phyloP scores from a whole-genome alignment of 2,113 vertebrate species.

The Dicaeum eximium region DNA sequence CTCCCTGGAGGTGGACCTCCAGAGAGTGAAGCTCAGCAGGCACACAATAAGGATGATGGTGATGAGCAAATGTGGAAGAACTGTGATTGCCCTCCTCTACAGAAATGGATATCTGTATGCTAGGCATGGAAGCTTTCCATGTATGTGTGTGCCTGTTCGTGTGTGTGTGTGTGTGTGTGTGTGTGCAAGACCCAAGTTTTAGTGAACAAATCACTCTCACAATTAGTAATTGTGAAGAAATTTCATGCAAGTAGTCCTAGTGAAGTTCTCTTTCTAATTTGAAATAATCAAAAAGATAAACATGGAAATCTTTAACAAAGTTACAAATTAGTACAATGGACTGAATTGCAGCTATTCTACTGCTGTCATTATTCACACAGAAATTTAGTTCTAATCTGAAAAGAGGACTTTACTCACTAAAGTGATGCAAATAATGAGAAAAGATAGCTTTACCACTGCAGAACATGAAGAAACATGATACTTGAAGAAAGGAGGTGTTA shows the following conservation, averaged over 20 bases:
- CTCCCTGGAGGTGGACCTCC: neutral
- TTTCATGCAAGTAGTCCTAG: neutral
- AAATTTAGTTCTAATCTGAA: neutral
- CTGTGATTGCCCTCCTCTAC: neutral
- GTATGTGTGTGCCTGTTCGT: rapidly evolving
- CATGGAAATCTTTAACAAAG: neutral
- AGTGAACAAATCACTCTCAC: neutral
- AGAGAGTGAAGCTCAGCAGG: neutral
- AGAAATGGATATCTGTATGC: neutral
- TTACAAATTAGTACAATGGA: neutral
- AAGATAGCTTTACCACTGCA: neutral
- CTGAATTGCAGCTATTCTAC: neutral
- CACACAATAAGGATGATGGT: neutral
- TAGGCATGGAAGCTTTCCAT: neutral
- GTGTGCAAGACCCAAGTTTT: neutral
- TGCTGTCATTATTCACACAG: neutral
- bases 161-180: too few species aligned
- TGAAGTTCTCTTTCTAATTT: neutral
- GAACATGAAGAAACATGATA: neutral
- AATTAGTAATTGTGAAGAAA: neutral
- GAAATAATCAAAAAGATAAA: neutral
- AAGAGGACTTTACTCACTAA: neutral
- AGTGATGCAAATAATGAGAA: neutral
- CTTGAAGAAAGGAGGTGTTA: neutral
- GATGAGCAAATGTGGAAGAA: neutral